These are phyloP conservation scores for Cryptomyrus ogoouensis DNA, from an alignment of 2,113 vertebrate species.

Conservation along the genomic window DNA sequence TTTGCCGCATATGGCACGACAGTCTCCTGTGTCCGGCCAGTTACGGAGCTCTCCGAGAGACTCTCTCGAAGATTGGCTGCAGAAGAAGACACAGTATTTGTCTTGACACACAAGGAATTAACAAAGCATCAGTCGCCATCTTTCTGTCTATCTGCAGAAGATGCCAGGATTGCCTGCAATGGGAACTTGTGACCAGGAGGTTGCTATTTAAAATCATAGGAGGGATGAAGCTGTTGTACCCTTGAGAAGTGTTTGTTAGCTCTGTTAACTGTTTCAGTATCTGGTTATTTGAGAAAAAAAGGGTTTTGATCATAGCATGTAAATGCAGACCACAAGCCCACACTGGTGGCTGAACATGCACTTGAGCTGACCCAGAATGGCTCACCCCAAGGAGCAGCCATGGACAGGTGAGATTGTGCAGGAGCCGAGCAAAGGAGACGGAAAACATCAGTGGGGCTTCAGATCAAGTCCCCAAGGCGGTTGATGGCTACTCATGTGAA, in stretches of 20 bases:
- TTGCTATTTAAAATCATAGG: background rate
- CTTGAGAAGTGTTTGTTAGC: background rate
- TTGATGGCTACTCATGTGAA: slow-evolving; percentile 56
- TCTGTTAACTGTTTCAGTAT: background rate
- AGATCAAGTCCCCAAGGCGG: slow-evolving; percentile 66
- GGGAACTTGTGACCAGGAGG: background rate
- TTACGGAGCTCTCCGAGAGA: background rate
- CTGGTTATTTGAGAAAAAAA: background rate
- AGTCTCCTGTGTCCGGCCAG: background rate
- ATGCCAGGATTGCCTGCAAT: background rate
- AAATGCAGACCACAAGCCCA: background rate
- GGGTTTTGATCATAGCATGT: background rate
- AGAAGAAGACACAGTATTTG: background rate
- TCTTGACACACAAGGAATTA: background rate
- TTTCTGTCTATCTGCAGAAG: background rate
- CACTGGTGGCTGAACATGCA: background rate
- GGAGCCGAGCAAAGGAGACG: slow-evolving; percentile 61
- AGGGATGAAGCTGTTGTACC: background rate
- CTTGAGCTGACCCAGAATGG: background rate
- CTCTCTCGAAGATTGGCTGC: background rate
- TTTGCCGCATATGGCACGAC: background rate
- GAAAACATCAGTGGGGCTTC: slow-evolving; percentile 70
- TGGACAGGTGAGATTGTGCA: slow-evolving; percentile 53
- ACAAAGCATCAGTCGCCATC: background rate
- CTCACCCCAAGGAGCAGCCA: background rate